phyloP scores from a whole-genome alignment of 2,888 invertebrate species.

The Coremacera marginata region DNA sequence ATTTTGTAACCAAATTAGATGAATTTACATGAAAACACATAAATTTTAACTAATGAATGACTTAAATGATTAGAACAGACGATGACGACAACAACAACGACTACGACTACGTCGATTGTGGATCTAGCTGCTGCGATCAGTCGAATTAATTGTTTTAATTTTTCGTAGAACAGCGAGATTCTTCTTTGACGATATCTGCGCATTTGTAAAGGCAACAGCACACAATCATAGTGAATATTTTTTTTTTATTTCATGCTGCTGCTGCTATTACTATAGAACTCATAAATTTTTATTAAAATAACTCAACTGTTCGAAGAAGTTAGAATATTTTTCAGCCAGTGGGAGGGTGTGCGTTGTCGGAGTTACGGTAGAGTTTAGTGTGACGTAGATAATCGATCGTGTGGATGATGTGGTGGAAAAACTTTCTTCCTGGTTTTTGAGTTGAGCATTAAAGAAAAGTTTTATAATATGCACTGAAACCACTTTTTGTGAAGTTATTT shows the following conservation, averaged over 20 bases:
- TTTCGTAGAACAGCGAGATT: not conserved
- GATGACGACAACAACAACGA: too few relatives aligned
- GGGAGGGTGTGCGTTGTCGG: not conserved
- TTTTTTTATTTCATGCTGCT: not conserved
- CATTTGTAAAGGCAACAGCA: not conserved
- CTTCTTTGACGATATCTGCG: not conserved
- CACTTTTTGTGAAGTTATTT: too few relatives aligned
- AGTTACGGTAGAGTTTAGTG: too few relatives aligned
- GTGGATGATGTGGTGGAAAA: too few relatives aligned
- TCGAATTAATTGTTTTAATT: slow-evolving; percentile 7
- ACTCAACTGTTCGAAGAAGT: slow-evolving; percentile 4
- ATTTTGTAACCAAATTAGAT: not conserved
- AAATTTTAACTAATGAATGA: slow-evolving; percentile 18
- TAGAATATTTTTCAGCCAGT: not conserved
- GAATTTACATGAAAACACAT: slow-evolving; percentile 3
- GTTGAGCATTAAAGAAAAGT: too few relatives aligned
- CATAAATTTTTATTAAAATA: slow-evolving; percentile 25
- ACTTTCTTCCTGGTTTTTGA: too few relatives aligned
- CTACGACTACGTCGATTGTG: too few relatives aligned
- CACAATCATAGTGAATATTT: not conserved
- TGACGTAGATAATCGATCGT: too few relatives aligned
- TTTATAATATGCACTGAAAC: too few relatives aligned
- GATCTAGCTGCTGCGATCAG: not conserved
- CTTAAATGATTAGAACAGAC: not conserved
- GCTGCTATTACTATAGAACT: slow-evolving; percentile 3